Evolutionary conservation across 2,888 invertebrate species (phyloP).

Genomic region (Eucera pruinosa): DNA sequence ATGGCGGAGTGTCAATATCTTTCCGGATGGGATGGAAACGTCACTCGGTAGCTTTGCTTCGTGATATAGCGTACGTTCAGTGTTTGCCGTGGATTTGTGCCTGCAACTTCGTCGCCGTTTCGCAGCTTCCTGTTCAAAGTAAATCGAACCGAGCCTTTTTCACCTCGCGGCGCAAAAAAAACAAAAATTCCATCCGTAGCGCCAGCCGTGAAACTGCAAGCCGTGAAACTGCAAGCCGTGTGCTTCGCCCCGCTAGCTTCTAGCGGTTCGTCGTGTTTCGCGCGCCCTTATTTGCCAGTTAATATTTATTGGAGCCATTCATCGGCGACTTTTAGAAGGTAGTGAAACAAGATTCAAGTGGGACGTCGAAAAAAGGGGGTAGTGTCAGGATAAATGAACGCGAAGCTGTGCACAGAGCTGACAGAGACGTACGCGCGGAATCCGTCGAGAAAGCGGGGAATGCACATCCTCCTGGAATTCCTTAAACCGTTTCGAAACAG

Average conservation of each 20-base stretch:
- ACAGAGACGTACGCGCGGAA: conserved; percentile 60
- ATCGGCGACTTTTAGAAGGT: background rate
- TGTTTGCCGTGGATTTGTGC: conserved; percentile 64
- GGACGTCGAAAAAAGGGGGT: conserved; percentile 18
- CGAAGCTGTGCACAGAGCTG: conserved; percentile 30
- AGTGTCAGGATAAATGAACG: conserved; percentile 22
- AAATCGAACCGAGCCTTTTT: conserved; percentile 10
- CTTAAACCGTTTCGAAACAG: conserved; percentile 52
- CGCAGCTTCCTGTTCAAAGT: conserved; percentile 8
- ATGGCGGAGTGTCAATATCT: conserved; percentile 69
- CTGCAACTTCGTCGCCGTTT: conserved; percentile 51
- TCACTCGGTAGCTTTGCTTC: conserved; percentile 64
- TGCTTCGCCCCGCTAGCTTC: no score
- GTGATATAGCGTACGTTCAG: conserved; percentile 72
- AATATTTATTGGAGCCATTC: background rate
- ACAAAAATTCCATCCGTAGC: no score
- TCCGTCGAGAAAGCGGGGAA: conserved; percentile 55
- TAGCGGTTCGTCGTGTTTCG: background rate
- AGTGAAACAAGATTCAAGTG: background rate
- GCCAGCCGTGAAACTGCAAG: no score
- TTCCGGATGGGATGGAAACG: conserved; percentile 64
- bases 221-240: no score
- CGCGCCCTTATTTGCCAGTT: background rate
- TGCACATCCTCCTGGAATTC: conserved; percentile 53
- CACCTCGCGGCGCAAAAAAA: background rate